Base-by-base conservation (phyloP, 2,888 invertebrate genomes). In the Trissoscelio sp. region DNA sequence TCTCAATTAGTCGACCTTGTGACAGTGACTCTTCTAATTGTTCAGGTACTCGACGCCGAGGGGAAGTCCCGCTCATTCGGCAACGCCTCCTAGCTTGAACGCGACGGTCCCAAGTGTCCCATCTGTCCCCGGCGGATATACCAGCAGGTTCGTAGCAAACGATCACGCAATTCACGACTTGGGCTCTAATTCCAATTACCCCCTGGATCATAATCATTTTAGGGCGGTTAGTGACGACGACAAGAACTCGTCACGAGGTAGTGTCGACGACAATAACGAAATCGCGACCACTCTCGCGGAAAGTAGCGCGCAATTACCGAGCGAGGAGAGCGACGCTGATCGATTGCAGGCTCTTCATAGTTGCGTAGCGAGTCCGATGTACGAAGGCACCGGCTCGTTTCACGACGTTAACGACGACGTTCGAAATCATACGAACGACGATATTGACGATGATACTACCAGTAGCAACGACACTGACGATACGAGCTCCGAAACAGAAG, bases 81-180 rank as follows among this genome's bases (percentile, higher is more conserved):
- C 88, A 70, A 84, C 88, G 75, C 83, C 87, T 44, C 74, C 80
- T 31, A 75, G 18, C 20, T 64, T 67, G 64, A 80, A 70, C 34
- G 44, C 83, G 31, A 70, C 87, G 57, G 81, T 85, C 66, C 85
- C 86, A 28, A 83, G 87, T 53, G 72, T 77, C 58, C 84, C 85
- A 48, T 80, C 86, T 72, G 87, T 86, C 72, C 89, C 92, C 88
- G 92, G 92, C 91, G 93, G 93, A 91, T 96, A 96, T 91, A 94
- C 95, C 89, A 96, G 95, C 92, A 93, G 95, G 92, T 91, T 91
- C 90, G 91, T 91, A 91, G 87, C 84, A 85, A 87, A 87, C 85
- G 86, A 88, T 88, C 87, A 88, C 87, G 87, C 88, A 86, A 87
- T 84, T 86, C 86, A 87, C 85, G 85, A 87, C 86, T 85, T 85